Percentiles rank a stretch among this genome's conserved stretches.
phyloP scores from a whole-genome alignment of 2,797 vertebrate genomes.

The Sebastes elongatus region DNA sequence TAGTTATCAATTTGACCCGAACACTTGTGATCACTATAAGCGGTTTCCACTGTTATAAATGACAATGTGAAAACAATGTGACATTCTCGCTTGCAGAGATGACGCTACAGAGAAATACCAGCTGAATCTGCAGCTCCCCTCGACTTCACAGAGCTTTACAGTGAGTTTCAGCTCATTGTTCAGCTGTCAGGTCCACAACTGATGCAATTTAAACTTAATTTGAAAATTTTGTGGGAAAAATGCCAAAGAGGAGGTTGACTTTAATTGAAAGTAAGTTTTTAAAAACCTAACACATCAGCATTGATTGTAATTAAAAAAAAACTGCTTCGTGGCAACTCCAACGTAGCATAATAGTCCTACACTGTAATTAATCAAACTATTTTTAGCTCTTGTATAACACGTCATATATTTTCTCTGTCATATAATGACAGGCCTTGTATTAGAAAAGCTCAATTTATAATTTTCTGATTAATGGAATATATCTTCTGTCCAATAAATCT shows the following conservation, averaged over 20 bases:
- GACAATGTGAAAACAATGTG: neutral
- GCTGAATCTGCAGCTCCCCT: neutral
- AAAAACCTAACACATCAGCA: neutral
- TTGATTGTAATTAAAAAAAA: conserved; percentile 17
- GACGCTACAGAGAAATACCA: neutral
- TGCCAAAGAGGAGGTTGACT: neutral
- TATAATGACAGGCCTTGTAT: conserved; percentile 2
- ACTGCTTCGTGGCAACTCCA: neutral
- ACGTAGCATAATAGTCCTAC: neutral
- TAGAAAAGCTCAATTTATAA: conserved; percentile 19
- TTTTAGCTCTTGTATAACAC: conserved; percentile 12
- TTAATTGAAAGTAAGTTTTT: neutral
- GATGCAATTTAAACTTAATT: neutral
- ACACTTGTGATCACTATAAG: no score
- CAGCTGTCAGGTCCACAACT: no score
- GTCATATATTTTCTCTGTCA: conserved; percentile 18
- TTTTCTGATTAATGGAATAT: conserved; percentile 29
- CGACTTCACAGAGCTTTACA: neutral
- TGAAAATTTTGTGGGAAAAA: neutral
- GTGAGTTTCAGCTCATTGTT: neutral
- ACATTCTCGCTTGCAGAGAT: no score
- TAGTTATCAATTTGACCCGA: no score
- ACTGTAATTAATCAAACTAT: conserved; percentile 11
- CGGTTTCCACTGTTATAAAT: neutral
- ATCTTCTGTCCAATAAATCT: conserved; percentile 7